These are phyloP conservation scores for Microcebus jonahi DNA, from an alignment of 2,113 vertebrate species.

Conservation along the genomic window DNA sequence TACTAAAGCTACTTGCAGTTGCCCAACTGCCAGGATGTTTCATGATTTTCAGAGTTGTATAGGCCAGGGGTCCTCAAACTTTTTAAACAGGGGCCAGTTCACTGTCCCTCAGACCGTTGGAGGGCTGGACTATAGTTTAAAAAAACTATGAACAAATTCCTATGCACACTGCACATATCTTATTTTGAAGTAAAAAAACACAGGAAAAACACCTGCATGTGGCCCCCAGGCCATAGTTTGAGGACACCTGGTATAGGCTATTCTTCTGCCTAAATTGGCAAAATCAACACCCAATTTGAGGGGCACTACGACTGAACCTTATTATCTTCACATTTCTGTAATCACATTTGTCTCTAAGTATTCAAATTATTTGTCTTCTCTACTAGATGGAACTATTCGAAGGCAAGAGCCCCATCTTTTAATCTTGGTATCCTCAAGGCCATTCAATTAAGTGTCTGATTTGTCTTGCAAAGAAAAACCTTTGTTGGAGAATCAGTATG, in stretches of 20 bases:
- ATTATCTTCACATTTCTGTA: background rate
- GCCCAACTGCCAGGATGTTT: background rate
- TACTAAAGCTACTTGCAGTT: background rate
- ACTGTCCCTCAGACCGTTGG: too few species aligned
- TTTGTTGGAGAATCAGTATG: background rate
- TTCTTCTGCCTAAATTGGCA: background rate
- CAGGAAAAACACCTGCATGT: too few species aligned
- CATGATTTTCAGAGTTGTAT: background rate
- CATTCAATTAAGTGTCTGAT: background rate
- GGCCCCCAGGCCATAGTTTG: too few species aligned
- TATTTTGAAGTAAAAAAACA: too few species aligned
- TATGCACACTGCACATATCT: too few species aligned
- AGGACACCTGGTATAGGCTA: too few species aligned
- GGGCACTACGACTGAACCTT: background rate
- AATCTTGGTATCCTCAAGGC: background rate
- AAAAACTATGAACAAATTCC: too few species aligned
- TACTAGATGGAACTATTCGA: background rate
- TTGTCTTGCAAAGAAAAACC: background rate
- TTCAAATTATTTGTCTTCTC: background rate
- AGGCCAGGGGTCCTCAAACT: too few species aligned
- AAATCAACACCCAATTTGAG: background rate
- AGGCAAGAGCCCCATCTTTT: background rate
- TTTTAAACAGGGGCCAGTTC: too few species aligned
- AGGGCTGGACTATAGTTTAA: too few species aligned
- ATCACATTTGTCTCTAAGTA: background rate